These are phyloP conservation scores for Semicossyphus pulcher DNA, from an alignment of 2,113 vertebrate species.

Conservation along the genomic window DNA sequence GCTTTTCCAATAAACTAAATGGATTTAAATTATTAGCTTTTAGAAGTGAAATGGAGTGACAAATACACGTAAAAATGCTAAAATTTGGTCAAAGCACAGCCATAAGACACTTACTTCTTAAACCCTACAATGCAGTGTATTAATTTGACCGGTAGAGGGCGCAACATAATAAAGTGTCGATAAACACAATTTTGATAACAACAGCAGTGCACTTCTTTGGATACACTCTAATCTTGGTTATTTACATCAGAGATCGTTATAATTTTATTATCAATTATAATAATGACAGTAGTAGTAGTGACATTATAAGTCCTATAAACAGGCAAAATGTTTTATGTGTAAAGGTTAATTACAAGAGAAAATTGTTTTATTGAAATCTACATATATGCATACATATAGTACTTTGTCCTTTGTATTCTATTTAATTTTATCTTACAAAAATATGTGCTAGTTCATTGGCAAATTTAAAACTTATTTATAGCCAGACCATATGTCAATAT, in stretches of 20 bases:
- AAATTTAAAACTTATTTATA: not conserved
- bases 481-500: not conserved
- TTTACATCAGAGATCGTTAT: not conserved
- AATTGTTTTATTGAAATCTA: not conserved
- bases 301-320: not conserved
- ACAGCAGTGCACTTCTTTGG: not conserved
- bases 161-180: slow-evolving; percentile 22
- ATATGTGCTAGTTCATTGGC: not conserved
- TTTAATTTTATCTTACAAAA: not conserved
- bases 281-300: not conserved
- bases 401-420: not conserved
- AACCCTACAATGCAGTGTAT: slow-evolving; percentile 25
- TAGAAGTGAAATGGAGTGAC: too few species aligned
- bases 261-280: not conserved
- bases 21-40: too few species aligned
- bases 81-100: too few species aligned
- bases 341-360: not conserved
- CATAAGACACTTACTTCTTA: too few species aligned
- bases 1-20: too few species aligned
- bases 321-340: not conserved
- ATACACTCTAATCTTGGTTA: not conserved
- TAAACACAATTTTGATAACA: not conserved
- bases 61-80: too few species aligned
- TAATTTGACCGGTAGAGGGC: slow-evolving; percentile 55
- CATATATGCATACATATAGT: not conserved